Percentiles rank a stretch among this genome's conserved stretches.
Conservation (phyloP, 2,888 invertebrate species). For the Agrochola lota region DNA sequence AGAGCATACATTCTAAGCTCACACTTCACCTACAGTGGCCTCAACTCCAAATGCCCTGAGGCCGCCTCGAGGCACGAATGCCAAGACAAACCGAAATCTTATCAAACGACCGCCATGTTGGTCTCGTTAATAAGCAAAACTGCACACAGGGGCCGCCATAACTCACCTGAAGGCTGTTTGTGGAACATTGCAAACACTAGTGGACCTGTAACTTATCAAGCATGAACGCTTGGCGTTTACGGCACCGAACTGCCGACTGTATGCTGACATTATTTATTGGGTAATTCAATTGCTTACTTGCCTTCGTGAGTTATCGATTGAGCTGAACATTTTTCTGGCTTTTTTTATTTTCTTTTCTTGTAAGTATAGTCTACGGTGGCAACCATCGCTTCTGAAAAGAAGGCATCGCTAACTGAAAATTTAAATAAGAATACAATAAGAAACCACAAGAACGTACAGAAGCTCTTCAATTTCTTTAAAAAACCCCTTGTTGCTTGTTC, state of each 20-base stretch:
- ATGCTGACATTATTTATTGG: slow-evolving; percentile 50
- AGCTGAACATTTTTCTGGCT: not conserved
- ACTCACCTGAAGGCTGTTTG: slow-evolving; percentile 87
- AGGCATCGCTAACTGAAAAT: slow-evolving; percentile 11
- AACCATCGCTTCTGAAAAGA: slow-evolving; percentile 10
- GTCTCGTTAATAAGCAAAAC: slow-evolving; percentile 90
- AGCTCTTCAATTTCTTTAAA: slow-evolving; percentile 24
- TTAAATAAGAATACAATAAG: slow-evolving; percentile 42
- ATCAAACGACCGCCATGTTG: slow-evolving; percentile 88
- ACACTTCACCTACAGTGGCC: slow-evolving; percentile 71
- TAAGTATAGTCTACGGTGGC: no score
- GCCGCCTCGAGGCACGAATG: slow-evolving; percentile 87
- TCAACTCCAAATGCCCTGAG: slow-evolving; percentile 85
- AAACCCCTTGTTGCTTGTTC: slow-evolving; percentile 44
- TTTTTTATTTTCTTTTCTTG: not conserved
- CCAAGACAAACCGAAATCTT: slow-evolving; percentile 90
- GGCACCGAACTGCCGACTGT: slow-evolving; percentile 38
- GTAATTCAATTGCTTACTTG: slow-evolving; percentile 28
- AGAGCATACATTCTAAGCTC: slow-evolving; percentile 71
- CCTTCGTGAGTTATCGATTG: not conserved
- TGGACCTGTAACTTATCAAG: slow-evolving; percentile 78
- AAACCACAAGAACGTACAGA: slow-evolving; percentile 44
- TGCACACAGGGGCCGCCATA: slow-evolving; percentile 85
- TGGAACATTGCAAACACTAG: slow-evolving; percentile 82
- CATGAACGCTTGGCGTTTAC: slow-evolving; percentile 70